These are phyloP conservation scores for Hepsetus odoe DNA, from an alignment of 2,113 vertebrate genomes.

Conservation along the genomic window DNA sequence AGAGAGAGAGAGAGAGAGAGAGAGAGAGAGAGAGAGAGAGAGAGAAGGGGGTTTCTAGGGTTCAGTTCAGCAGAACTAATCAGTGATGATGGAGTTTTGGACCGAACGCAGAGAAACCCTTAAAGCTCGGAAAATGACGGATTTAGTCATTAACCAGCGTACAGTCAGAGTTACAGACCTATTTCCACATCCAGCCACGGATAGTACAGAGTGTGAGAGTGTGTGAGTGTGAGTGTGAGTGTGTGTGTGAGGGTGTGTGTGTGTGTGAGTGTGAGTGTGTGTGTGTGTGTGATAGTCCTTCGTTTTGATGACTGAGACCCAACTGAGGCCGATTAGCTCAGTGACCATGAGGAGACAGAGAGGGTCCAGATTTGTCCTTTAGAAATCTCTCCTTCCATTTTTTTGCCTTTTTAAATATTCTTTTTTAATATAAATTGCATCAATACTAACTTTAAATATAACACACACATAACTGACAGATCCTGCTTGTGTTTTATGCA, in stretches of 20 bases:
- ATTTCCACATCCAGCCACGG: background rate
- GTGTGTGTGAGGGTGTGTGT: slow-evolving; percentile 19
- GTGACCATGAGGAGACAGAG: slow-evolving; percentile 28
- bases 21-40: background rate
- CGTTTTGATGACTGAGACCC: slow-evolving; percentile 37
- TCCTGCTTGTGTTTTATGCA: too few species aligned
- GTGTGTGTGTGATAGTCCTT: slow-evolving; percentile 5
- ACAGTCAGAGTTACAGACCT: slow-evolving; percentile 32
- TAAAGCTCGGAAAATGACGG: slow-evolving; percentile 32
- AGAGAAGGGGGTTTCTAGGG: background rate
- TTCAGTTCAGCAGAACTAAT: slow-evolving; percentile 33
- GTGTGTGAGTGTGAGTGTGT: slow-evolving; percentile 14
- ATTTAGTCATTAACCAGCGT: slow-evolving; percentile 49
- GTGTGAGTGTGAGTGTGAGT: background rate
- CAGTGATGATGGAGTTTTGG: slow-evolving; percentile 49
- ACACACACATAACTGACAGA: too few species aligned
- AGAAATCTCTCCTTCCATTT: slow-evolving; percentile 19
- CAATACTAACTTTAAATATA: too few species aligned
- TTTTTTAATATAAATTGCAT: too few species aligned
- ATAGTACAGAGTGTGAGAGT: slow-evolving; percentile 12
- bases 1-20: background rate
- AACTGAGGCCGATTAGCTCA: slow-evolving; percentile 32
- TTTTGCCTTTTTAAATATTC: too few species aligned
- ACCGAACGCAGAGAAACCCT: slow-evolving; percentile 21
- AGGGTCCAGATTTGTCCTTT: slow-evolving; percentile 32